Evolutionary conservation across 1,140 invertebrate genomes (phyloP).

Genomic region (Procambarus clarkii): DNA sequence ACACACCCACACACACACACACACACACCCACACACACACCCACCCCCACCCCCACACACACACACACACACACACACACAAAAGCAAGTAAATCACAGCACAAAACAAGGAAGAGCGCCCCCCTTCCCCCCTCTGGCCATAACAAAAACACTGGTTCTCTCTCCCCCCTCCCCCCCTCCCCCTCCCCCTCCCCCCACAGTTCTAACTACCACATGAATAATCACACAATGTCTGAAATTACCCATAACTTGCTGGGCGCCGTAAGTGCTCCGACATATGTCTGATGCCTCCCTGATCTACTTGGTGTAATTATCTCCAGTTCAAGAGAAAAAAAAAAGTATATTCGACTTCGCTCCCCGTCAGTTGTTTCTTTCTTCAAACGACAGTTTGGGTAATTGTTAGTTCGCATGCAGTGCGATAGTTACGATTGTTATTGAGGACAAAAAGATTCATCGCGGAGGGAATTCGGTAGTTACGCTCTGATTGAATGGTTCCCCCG

Average conservation of each 20-base stretch:
- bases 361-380: conserved; percentile 4
- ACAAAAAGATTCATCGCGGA: not conserved
- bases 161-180: not conserved
- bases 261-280: conserved; percentile 14
- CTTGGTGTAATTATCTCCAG: conserved; percentile 6
- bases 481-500: conserved; percentile 21
- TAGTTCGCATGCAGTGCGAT: conserved; percentile 26
- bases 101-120: too few species aligned
- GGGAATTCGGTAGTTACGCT: conserved; percentile 14
- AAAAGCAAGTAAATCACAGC: too few species aligned
- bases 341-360: not conserved
- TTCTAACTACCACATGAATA: conserved; percentile 1
- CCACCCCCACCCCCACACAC: too few species aligned
- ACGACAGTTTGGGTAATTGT: conserved; percentile 20
- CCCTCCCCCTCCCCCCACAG: not conserved
- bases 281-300: conserved; percentile 27
- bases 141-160: too few species aligned
- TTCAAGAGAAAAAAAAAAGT: not conserved
- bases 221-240: conserved; percentile 37
- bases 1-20: not conserved
- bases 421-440: conserved; percentile 15
- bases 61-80: too few species aligned
- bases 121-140: too few species aligned
- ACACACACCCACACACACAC: not conserved
- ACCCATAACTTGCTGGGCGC: conserved; percentile 1